Base-by-base conservation (phyloP, 2,113 vertebrate species). In the Lepidothrix coronata region DNA sequence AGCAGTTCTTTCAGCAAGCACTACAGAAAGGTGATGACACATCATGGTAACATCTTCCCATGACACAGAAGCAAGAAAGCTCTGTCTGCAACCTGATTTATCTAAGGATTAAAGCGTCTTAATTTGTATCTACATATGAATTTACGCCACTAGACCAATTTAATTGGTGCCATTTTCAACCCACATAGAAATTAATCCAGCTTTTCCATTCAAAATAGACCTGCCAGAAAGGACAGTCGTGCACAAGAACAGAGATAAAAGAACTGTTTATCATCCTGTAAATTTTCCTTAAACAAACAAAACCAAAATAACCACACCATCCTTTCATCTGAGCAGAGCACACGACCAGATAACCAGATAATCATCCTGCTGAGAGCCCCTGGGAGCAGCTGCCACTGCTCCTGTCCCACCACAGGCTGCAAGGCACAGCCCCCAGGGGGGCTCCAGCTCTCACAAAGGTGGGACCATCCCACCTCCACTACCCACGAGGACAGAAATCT, bases 261-360 rank as follows among this genome's bases (percentile, higher is more conserved):
- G 6, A 65, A 37, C 48, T 39, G 20, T 12, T 91, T 37, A 7
- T 24, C 33, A 35, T 71, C 16, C n/a, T 62, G 19, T 37, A 63
- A 61, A 33, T 43, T 25, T 37, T 52, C 65, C 12, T 44, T 89
- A 67, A 44, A 46, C 25, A 80, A 65, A 35, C 6, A 41, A 76
- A 87, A 17, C 5, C 5, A 70, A 77, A 35, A 31, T 14, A 18
- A 23, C 1, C 8, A 12, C 2, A n/a, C 0, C 12, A 52, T 2
- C 3, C 18, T 75, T 58, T 72, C 57, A n/a, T 25, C 24, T 52
- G 41, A 88, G 19, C 19, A 63, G 39, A 79, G 15, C 9, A 35
- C 9, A 7, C 22, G 51, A 51, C 14, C 28, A 39, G 35, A 8
- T 30, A 77, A 58, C 15, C 6, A 9, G 39, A 41, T 41, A 41